Evolutionary conservation across 2,888 invertebrate genomes (phyloP).

Genomic region (Lepidocyrtoides sp.): DNA sequence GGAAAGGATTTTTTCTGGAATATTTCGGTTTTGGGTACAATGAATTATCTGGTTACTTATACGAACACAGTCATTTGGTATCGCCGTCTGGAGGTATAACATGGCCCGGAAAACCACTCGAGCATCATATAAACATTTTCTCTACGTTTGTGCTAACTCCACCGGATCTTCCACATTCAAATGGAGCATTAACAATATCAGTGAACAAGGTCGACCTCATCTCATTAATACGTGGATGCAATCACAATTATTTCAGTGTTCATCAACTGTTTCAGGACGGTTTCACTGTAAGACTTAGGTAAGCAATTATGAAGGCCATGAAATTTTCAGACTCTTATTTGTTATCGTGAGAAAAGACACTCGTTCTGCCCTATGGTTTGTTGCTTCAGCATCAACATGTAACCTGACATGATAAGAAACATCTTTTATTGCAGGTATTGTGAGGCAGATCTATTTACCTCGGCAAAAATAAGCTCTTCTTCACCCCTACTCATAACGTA

Average conservation of each 20-base stretch:
- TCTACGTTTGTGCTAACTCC: constrained; percentile 40
- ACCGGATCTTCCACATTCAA: neutral
- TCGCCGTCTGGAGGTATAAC: constrained; percentile 23
- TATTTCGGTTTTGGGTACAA: constrained; percentile 75
- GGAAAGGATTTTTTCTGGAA: constrained; percentile 71
- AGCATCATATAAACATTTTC: constrained; percentile 41
- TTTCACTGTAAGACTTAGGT: constrained; percentile 70
- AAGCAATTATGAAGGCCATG: neutral
- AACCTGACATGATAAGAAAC: no score
- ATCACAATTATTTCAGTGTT: constrained; percentile 71
- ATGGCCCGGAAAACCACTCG: constrained; percentile 48
- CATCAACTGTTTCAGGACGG: constrained; percentile 72
- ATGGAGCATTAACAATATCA: neutral
- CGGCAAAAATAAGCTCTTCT: constrained; percentile 71
- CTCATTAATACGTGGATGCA: constrained; percentile 51
- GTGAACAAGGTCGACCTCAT: constrained; percentile 63
- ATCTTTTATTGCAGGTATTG: no score
- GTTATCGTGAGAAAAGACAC: no score
- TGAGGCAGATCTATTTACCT: constrained; percentile 60
- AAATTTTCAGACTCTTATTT: no score
- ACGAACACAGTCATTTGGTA: constrained; percentile 26
- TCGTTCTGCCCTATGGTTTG: neutral
- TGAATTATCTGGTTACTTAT: constrained; percentile 58
- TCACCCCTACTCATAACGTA: constrained; percentile 74
- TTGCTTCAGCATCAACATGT: no score